Conservation (phyloP, 2,113 vertebrate species). For the Phyllopteryx taeniolatus region DNA sequence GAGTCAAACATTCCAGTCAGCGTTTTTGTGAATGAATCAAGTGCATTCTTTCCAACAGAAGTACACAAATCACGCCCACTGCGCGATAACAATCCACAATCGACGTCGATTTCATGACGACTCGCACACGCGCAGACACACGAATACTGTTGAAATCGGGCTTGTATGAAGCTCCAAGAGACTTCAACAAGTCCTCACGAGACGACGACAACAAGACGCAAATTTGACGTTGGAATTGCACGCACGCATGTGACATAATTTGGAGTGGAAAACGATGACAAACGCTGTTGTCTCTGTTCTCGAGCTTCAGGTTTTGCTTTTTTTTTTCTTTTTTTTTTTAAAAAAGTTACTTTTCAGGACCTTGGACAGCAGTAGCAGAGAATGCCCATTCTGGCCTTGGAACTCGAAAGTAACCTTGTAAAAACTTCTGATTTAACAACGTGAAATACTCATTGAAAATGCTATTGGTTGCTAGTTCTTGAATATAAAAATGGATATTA, state of each 20-base stretch:
- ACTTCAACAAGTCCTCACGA: neutral
- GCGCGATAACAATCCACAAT: neutral
- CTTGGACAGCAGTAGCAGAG: neutral
- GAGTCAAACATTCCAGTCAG: neutral
- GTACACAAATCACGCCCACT: neutral
- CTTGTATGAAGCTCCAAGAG: too few species aligned
- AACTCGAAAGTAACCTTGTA: neutral
- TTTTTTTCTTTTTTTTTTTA: too few species aligned
- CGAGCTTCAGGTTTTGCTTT: too few species aligned
- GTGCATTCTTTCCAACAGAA: neutral
- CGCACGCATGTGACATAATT: neutral
- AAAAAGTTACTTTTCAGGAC: neutral
- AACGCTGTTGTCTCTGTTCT: neutral
- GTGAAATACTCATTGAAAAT: neutral
- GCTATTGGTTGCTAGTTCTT: neutral
- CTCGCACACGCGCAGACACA: slow-evolving; percentile 33
- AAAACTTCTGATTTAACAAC: neutral
- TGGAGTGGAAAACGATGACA: neutral
- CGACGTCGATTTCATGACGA: neutral
- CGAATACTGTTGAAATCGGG: neutral
- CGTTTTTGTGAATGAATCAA: neutral
- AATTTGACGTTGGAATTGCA: neutral
- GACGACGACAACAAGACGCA: neutral
- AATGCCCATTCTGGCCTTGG: neutral
- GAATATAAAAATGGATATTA: neutral